phyloP scores from a whole-genome alignment of 2,888 invertebrate genomes.

The Trichopoda pennipes region DNA sequence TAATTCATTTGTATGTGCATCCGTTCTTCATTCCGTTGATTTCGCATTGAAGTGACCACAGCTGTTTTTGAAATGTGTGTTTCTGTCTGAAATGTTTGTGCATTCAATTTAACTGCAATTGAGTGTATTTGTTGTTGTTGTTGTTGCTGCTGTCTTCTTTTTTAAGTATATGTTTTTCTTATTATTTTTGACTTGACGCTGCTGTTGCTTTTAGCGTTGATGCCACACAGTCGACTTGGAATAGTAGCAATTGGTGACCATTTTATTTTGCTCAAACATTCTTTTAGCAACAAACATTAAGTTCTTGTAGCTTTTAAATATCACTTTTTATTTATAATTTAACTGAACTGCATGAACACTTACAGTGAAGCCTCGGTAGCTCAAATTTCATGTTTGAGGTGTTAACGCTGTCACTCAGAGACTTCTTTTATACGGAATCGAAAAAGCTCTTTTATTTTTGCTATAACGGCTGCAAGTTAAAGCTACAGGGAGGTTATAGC shows the following conservation, averaged over 20 bases:
- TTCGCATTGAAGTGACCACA: conserved; percentile 49
- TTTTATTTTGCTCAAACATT: conserved; percentile 25
- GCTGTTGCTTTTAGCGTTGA: conserved; percentile 10
- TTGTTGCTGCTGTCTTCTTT: neutral
- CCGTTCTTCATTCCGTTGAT: neutral
- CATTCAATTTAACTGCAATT: conserved; percentile 44
- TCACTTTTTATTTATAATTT: conserved; percentile 45
- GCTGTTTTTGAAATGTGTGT: conserved; percentile 49
- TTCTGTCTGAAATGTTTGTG: conserved; percentile 28
- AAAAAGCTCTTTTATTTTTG: too few species aligned
- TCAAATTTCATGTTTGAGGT: too few species aligned
- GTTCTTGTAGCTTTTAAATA: conserved; percentile 53
- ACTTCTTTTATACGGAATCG: too few species aligned
- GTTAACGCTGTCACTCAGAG: too few species aligned
- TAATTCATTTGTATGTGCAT: conserved; percentile 5
- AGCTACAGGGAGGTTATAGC: too few species aligned
- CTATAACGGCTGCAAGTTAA: too few species aligned
- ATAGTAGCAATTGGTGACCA: conserved; percentile 2
- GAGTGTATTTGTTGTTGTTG: neutral
- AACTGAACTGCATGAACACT: neutral
- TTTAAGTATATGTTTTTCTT: too few species aligned
- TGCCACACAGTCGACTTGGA: conserved; percentile 38
- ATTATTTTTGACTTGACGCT: neutral
- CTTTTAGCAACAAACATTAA: conserved; percentile 29
- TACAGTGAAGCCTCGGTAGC: conserved; percentile 1